Evolutionary conservation across 2,113 vertebrate species (phyloP).

Genomic region (Ictidomys tridecemlineatus): DNA sequence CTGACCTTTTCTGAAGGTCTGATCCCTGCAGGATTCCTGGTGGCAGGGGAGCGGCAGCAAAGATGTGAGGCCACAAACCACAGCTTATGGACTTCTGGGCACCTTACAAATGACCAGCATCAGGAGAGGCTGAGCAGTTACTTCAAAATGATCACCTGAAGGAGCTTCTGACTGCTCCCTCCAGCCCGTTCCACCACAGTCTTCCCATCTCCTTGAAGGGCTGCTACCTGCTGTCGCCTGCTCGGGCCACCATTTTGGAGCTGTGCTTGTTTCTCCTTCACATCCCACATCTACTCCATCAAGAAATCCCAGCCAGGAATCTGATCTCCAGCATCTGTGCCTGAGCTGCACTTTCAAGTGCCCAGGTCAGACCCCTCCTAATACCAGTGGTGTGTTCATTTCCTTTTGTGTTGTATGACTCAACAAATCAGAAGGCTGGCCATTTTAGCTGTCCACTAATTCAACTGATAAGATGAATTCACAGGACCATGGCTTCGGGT

Average conservation of each 20-base stretch:
- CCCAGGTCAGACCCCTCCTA: neutral
- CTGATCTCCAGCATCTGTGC: too few relatives aligned
- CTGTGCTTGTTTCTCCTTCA: neutral
- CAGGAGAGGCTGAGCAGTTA: neutral
- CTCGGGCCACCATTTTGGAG: neutral
- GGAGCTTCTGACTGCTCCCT: neutral
- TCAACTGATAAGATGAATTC: neutral
- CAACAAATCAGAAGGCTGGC: neutral
- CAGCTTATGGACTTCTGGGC: too few relatives aligned
- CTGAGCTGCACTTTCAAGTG: neutral
- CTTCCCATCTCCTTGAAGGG: too few relatives aligned
- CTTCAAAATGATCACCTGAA: neutral
- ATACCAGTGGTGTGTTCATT: neutral
- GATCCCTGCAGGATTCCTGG: neutral
- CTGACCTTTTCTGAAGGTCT: neutral
- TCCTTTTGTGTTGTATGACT: neutral
- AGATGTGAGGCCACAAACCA: rapidly evolving
- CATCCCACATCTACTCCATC: neutral
- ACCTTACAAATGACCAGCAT: rapidly evolving
- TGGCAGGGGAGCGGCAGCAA: neutral
- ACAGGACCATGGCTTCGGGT: neutral
- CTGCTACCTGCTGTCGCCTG: rapidly evolving
- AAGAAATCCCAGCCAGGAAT: neutral
- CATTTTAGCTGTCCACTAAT: neutral
- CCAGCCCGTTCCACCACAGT: rapidly evolving